Evolutionary conservation across 2,888 invertebrate species (phyloP), one percentile per base, ranked within the genome.

Genomic region (Listrodromus nycthemerus): DNA sequence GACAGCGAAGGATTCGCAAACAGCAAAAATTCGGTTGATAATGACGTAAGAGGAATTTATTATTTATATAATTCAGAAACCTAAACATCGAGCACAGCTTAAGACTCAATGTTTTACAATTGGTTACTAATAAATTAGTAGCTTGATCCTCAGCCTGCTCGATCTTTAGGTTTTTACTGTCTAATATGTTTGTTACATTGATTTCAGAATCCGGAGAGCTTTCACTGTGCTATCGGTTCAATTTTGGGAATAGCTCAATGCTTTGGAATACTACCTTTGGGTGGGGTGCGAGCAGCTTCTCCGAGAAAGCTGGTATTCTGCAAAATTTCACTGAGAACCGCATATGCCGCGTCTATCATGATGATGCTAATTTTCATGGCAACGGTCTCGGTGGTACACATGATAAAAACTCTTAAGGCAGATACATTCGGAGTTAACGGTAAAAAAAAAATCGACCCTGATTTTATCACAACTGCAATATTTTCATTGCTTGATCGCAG

Each of bases 251-350:
- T 91, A 8, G 92, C 93, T 2, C 93, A 93, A 87, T 85, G 90
- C 75, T 93, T 93, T 58, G 93, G 93, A 4, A 7, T 93, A 0
- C 85, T 93, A 24, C 93, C 93, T 0, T 80, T 93, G 3, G 67
- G 78, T 1, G 91, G 91, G 1, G 82, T 93, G 16, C 85, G 89
- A 6, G 79, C 88, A 0, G 30, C 85, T 1, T 88, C 89, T 0
- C 88, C 91, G 0, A 78, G 77, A 48, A 88, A 89, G 27, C 87
- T 93, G 2, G 71, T 73, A 0, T 93, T 91, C 74, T 81, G 65
- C 10, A 88, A 61, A 80, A 69, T 85, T 3, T 90, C 92, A 0
- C 82, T 88, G 19, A 86, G 89, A 30, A 86, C 88, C 8, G n/a
- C 88, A 37, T 92, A 92, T 75, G 85, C 91, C 0, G 76, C 82